These are phyloP conservation scores for Xyliphius kryptos DNA, from an alignment of 2,113 vertebrate species.

Conservation along the genomic window DNA sequence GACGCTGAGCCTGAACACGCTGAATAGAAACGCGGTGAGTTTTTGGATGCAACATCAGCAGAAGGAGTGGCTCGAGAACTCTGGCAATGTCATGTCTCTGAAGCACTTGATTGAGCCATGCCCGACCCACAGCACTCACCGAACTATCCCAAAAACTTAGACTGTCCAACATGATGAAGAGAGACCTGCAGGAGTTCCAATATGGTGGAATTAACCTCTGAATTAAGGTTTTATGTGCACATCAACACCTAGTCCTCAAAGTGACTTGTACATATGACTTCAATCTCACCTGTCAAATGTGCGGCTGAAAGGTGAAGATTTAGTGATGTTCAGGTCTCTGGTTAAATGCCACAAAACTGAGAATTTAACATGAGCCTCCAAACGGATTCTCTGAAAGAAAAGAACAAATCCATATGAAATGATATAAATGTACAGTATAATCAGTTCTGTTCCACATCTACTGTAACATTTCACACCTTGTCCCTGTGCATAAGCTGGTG, in stretches of 20 bases:
- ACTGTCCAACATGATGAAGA: constrained; percentile 97
- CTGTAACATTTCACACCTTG: no score
- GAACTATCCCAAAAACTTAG: constrained; percentile 92
- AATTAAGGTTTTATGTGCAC: no score
- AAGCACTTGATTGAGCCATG: constrained; percentile 94
- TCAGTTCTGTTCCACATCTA: no score
- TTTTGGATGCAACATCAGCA: constrained; percentile 93
- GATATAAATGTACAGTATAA: no score
- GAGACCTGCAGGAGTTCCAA: constrained; percentile 68
- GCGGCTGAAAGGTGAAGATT: constrained; percentile 89
- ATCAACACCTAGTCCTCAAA: no score
- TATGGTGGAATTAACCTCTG: no score
- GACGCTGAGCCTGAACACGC: constrained; percentile 85
- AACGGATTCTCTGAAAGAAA: constrained; percentile 77
- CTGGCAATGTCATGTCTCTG: constrained; percentile 96
- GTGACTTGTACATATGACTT: no score
- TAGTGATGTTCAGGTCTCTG: constrained; percentile 90
- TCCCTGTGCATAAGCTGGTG: constrained; percentile 94
- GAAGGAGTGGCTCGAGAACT: constrained; percentile 87
- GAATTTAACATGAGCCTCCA: constrained; percentile 94
- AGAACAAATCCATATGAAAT: no score
- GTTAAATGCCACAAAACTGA: constrained; percentile 96
- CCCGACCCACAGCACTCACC: constrained; percentile 86
- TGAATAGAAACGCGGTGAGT: constrained; percentile 95
- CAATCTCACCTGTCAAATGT: constrained; percentile 89